Conservation (phyloP, 2,888 invertebrate species). For the Spatulosminthurus flaviceps region DNA sequence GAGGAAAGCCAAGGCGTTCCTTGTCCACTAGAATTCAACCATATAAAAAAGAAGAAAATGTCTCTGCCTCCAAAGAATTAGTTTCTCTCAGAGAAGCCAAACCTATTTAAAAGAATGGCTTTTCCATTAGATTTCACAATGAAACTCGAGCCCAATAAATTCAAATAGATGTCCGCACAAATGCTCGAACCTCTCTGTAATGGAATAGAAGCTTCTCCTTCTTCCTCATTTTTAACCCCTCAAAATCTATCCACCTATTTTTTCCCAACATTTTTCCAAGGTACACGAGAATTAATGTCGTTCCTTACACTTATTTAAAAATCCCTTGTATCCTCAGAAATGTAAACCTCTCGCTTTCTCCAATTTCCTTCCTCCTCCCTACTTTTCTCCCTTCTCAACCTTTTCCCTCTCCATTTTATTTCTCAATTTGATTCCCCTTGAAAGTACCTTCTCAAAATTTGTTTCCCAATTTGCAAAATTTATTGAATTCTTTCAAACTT, state of each 20-base stretch:
- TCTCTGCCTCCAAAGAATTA: slow-evolving; percentile 35
- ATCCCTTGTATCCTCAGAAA: too few relatives aligned
- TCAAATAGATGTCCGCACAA: slow-evolving; percentile 45
- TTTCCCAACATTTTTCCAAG: background rate
- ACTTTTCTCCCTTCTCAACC: too few relatives aligned
- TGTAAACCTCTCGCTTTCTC: too few relatives aligned
- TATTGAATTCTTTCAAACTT: too few relatives aligned
- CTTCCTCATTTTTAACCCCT: background rate
- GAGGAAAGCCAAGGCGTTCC: too few relatives aligned
- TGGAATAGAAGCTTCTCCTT: slow-evolving; percentile 37
- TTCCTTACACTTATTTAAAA: too few relatives aligned
- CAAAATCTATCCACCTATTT: background rate
- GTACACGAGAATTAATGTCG: background rate
- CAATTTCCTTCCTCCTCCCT: too few relatives aligned
- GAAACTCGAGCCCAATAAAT: slow-evolving; percentile 38
- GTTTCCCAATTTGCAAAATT: too few relatives aligned
- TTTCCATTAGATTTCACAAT: slow-evolving; percentile 38
- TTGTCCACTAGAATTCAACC: too few relatives aligned
- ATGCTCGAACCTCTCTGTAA: slow-evolving; percentile 44
- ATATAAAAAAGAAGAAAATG: background rate
- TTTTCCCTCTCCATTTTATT: too few relatives aligned
- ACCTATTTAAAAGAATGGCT: slow-evolving; percentile 37
- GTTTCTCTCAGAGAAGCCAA: background rate
- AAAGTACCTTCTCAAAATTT: too few relatives aligned
- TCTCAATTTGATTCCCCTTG: too few relatives aligned